A percentile compares a stretch with the other conserved stretches of the same genome.
Conservation (phyloP, 2,797 vertebrate genomes). For the Gallinago stenura region DNA sequence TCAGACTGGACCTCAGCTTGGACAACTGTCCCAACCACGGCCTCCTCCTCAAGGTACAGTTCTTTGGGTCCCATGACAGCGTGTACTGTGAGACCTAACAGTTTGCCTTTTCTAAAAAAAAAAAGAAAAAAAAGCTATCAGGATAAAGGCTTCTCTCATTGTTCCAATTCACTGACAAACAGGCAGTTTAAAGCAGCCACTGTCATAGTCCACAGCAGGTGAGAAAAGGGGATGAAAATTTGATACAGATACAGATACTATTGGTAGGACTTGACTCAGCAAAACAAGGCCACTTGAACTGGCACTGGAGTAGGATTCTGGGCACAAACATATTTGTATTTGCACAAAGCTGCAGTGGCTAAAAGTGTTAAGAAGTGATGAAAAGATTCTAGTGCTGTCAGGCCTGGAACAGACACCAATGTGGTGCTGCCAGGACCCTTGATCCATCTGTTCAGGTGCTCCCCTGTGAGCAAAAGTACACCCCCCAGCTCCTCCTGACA, state of each 20-base stretch:
- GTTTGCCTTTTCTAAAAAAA: neutral
- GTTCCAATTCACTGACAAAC: neutral
- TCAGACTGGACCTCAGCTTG: constrained; percentile 85
- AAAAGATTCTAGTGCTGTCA: neutral
- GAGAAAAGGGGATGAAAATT: neutral
- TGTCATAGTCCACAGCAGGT: neutral
- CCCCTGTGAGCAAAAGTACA: neutral
- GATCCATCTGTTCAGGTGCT: neutral
- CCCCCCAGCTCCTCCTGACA: neutral
- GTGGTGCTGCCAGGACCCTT: neutral
- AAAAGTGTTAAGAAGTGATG: neutral
- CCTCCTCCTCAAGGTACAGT: constrained; percentile 82
- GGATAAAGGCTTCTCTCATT: neutral
- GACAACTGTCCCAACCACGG: constrained; percentile 77
- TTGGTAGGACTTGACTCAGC: neutral
- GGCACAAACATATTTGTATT: neutral
- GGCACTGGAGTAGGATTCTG: neutral
- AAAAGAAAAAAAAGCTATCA: neutral
- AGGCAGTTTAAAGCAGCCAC: neutral
- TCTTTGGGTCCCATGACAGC: neutral
- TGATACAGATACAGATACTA: neutral
- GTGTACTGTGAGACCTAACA: neutral
- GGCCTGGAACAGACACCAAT: neutral
- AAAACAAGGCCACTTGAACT: neutral
- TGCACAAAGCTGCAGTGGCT: neutral